Conservation (phyloP, 1,140 invertebrate species). For the Drosophila mayri region DNA sequence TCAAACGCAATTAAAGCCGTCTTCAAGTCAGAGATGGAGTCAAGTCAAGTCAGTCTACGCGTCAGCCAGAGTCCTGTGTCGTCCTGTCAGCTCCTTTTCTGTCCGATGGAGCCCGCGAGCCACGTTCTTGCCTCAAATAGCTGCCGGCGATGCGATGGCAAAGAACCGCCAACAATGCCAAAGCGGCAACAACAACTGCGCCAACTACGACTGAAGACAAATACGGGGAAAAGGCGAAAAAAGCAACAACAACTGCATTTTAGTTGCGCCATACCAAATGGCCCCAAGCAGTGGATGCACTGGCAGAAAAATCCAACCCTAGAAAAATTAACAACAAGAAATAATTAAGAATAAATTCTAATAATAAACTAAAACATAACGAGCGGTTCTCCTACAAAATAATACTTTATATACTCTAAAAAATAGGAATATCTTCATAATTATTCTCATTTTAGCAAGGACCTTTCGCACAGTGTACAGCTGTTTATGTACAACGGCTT, state of each 20-base stretch:
- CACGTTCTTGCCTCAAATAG: conserved; percentile 73
- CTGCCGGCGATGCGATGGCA: conserved; percentile 61
- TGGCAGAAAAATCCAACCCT: neutral
- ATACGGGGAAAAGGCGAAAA: conserved; percentile 40
- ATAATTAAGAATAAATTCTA: too few relatives aligned
- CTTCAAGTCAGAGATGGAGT: conserved; percentile 53
- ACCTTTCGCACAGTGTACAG: conserved; percentile 15
- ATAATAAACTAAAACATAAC: too few relatives aligned
- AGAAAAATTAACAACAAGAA: too few relatives aligned
- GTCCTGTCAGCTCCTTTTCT: conserved; percentile 42
- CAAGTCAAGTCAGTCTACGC: conserved; percentile 40
- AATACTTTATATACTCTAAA: neutral
- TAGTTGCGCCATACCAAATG: conserved; percentile 73
- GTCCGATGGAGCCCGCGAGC: conserved; percentile 45
- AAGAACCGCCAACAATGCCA: conserved; percentile 69
- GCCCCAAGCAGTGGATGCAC: conserved; percentile 41
- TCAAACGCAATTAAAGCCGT: conserved; percentile 58
- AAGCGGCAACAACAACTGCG: conserved; percentile 48
- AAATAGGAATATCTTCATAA: neutral
- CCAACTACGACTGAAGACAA: conserved; percentile 32
- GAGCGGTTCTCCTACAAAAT: neutral
- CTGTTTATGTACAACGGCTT: conserved; percentile 67
- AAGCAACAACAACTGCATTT: conserved; percentile 77
- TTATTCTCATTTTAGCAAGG: neutral
- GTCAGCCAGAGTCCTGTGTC: conserved; percentile 17